Base-by-base conservation (phyloP, 1,140 invertebrate genomes). In the Ceratitis capitata region DNA sequence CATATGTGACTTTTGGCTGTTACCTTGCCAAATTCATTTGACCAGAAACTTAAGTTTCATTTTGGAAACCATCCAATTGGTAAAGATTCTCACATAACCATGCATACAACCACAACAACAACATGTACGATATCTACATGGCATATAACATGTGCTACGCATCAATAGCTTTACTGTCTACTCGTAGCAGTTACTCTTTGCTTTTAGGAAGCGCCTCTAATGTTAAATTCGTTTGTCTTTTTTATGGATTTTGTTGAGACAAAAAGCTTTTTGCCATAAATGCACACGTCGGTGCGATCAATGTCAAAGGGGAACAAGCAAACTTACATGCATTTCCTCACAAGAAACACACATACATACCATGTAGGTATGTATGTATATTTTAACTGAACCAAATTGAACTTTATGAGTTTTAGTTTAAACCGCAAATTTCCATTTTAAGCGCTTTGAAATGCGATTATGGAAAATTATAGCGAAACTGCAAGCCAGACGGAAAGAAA, bases 31-130 rank as follows among this genome's bases (percentile, higher is more conserved):
- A 91, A 91, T 91, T 90, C 89, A 91, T 91, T 91, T 91, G 89
- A 91, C 89, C 89, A 90, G 89, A 91, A 91, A 91, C 89, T 91
- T 91, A 91, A 91, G 89, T 91, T 90, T 89, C 89, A 91, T 90
- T 91, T 91, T 91, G 89, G 89, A 90, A 26, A 26, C 4, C 29
- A 39, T 88, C 89, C 89, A 91, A 84, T 78, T 32, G 26, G 56
- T 23, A 84, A 51, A 64, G 42, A 49, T n/a, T 29, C 14, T 6
- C 14, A 69, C 19, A 61, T 49, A 23, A n/a, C 4, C 14, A 51
- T 49, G n/a, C 49, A 83, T 12, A 83, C 47, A 32, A 9, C 35
- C 83, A 84, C 29, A n/a, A n/a, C 12, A 16, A 49, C n/a, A 1
- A 69, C 88, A 89, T 89, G 87, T 89, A 88, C 88, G 87, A 61